Evolutionary conservation across 2,888 invertebrate species (phyloP).

Genomic region (Parasteatoda lunata): DNA sequence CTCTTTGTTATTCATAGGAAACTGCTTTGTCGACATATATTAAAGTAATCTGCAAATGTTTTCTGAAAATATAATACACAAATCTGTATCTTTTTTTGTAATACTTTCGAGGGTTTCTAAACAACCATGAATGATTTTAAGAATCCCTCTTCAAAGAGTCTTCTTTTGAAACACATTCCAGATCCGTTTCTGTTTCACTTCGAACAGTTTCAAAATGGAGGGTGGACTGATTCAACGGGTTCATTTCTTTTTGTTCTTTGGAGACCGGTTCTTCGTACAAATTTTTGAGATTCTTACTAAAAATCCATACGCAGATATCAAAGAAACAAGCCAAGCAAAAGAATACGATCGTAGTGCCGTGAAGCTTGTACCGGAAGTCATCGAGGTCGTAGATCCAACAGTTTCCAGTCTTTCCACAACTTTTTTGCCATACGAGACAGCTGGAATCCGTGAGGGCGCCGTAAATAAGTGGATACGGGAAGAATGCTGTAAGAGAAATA

Average conservation of each 20-base stretch:
- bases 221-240: not conserved
- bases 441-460: conserved; percentile 70
- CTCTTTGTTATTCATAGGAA: no score
- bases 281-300: conserved; percentile 61
- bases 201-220: not conserved
- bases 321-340: conserved; percentile 57
- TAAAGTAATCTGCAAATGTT: no score
- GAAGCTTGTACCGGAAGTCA: conserved; percentile 69
- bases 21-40: no score
- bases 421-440: conserved; percentile 70
- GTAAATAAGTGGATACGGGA: conserved; percentile 71
- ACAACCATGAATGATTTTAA: no score
- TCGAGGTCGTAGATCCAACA: conserved; percentile 71
- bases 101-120: no score
- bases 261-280: conserved; percentile 64
- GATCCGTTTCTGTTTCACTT: no score
- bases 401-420: conserved; percentile 70
- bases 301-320: conserved; percentile 62
- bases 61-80: no score
- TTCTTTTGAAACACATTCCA: no score
- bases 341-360: conserved; percentile 68
- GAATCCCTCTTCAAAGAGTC: no score
- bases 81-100: no score
- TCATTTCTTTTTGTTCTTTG: conserved; percentile 4
- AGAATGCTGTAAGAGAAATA: conserved; percentile 62